Base-by-base conservation (phyloP, 1,140 invertebrate genomes). In the Bombus pyrosoma region DNA sequence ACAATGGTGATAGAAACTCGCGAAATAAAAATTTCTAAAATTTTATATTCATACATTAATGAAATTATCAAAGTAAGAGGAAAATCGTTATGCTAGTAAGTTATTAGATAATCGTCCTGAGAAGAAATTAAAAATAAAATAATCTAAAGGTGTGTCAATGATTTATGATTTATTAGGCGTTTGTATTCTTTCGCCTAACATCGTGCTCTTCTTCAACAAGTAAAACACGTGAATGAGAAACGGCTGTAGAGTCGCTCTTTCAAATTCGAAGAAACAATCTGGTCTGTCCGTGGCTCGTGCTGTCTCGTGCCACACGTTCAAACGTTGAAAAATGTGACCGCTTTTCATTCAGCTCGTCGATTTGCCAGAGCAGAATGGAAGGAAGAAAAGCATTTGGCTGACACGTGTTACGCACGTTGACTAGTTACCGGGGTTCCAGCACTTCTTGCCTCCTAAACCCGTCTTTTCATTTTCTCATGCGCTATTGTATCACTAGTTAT, bases 401-500 rank as follows among this genome's bases (percentile, higher is more conserved):
- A 72, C 83, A 85, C 83, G 83, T 85, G 83, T 85, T 80, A 73
- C 69, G 57, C 83, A 64, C 77, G 77, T 53, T 53, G 18, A 8
- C 47, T 53, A 22, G 47, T 8, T 18, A 22, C 47, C 6, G 18
- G 6, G 18, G 66, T 78, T 37, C 47, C 39, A 43, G 43, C n/a
- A n/a, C n/a, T 28, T 18, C 2, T 2, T 12, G 41, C 12, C n/a
- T 59, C 3, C 9, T 13, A 18, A 81, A 25, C n/a, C 22, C 53
- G 28, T 59, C 18, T 53, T 53, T 53, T 53, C 53, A 32, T 41
- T 69, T 71, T 18, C 8, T 28, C 22, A 53, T 22, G 18, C 4
- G 15, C 34, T 2, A 53, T 39, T n/a, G 37, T n/a, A 3, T 5
- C 25, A 41, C 13, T 18, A 32, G 47, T 22, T 53, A 22, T 53